phyloP scores from a whole-genome alignment of 2,113 vertebrate genomes.

The Brachyistius frenatus region DNA sequence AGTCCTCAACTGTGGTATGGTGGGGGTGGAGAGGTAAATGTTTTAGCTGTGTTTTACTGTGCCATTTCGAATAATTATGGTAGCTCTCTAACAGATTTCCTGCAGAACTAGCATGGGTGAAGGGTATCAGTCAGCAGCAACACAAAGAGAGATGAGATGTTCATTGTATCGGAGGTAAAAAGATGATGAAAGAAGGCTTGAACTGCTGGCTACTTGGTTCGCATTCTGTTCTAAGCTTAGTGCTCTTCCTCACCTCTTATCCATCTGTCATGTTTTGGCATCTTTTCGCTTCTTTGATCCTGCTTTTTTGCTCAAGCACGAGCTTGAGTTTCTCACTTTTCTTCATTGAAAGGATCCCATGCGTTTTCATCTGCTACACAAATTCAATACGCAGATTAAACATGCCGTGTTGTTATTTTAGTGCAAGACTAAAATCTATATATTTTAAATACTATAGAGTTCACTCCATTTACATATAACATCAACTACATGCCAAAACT shows the following conservation, averaged over 20 bases:
- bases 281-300: neutral
- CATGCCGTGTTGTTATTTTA: no score
- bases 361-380: no score
- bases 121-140: no score
- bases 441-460: no score
- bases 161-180: neutral
- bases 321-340: neutral
- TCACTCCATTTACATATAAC: no score
- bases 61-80: neutral
- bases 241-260: neutral
- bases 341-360: no score
- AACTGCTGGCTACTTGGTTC: neutral
- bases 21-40: constrained; percentile 31
- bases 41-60: constrained; percentile 11
- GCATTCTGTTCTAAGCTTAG: neutral
- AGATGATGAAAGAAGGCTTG: neutral
- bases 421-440: no score
- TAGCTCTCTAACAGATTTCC: neutral
- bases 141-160: neutral
- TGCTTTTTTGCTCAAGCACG: neutral
- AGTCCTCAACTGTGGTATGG: constrained; percentile 1
- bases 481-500: no score
- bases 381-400: no score
- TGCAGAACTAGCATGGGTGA: neutral
- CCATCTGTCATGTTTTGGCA: no score